These are phyloP conservation scores for Phodopus roborovskii DNA, from an alignment of 2,113 vertebrate species.

Conservation along the genomic window DNA sequence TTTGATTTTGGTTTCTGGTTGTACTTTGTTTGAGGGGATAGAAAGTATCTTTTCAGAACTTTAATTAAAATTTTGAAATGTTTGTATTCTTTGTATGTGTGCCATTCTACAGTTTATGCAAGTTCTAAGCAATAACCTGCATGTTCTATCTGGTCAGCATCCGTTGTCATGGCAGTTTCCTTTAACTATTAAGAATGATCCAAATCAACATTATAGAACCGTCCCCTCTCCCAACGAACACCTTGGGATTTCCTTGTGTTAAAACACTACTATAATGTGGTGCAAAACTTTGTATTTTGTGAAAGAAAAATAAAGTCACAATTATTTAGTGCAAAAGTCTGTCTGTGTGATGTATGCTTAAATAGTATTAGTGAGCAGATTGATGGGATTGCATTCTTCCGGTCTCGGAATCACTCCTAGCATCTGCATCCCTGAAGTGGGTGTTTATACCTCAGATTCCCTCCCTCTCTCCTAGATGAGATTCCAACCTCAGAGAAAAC, in stretches of 20 bases:
- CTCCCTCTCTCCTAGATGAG: rapidly evolving
- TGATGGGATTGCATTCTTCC: not conserved
- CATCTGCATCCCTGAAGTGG: not conserved
- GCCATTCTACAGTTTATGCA: constrained; percentile 81
- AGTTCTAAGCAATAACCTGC: constrained; percentile 88
- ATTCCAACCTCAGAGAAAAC: not conserved
- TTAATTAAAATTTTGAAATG: constrained; percentile 50
- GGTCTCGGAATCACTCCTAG: not conserved
- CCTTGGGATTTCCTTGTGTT: constrained; percentile 69
- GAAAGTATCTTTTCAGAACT: constrained; percentile 29
- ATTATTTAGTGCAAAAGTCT: constrained; percentile 57
- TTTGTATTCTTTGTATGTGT: constrained; percentile 79
- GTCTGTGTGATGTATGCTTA: constrained; percentile 9
- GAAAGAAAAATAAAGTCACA: constrained; percentile 65
- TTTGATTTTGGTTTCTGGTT: constrained; percentile 55
- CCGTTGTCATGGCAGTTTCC: constrained; percentile 51
- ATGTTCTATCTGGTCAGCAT: constrained; percentile 77
- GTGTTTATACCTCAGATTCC: not conserved
- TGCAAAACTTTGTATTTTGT: constrained; percentile 76
- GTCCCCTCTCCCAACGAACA: constrained; percentile 36
- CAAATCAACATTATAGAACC: constrained; percentile 20
- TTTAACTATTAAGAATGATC: constrained; percentile 20
- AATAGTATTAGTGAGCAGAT: not conserved
- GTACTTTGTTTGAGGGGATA: constrained; percentile 43
- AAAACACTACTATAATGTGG: constrained; percentile 58